A percentile compares a stretch with the other conserved stretches of the same genome.
Conservation (phyloP, 2,113 vertebrate species). For the Macquaria ambigua region DNA sequence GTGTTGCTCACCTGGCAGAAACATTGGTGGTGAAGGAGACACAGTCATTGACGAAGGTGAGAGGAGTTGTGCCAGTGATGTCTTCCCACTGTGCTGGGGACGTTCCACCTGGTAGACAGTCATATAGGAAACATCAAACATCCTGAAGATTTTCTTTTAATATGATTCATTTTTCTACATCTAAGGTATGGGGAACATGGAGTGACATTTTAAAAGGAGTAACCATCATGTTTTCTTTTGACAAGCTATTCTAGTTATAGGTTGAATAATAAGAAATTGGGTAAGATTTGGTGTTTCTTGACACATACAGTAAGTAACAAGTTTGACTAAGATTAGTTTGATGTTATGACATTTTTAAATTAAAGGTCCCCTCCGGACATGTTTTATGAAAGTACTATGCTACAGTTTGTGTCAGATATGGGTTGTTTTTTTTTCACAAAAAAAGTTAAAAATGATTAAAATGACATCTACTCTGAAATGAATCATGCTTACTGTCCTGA, state of each 20-base stretch:
- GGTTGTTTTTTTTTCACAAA: neutral
- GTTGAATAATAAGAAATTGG: neutral
- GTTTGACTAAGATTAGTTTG: neutral
- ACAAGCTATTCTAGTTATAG: neutral
- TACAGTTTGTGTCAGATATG: neutral
- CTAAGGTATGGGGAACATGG: neutral
- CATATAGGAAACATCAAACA: neutral
- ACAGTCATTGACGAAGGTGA: constrained; percentile 93
- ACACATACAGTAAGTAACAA: neutral
- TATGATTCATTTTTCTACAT: neutral
- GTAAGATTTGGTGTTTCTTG: neutral
- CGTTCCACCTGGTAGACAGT: constrained; percentile 88
- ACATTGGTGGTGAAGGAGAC: constrained; percentile 99
- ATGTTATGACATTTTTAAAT: neutral
- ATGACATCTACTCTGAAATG: neutral
- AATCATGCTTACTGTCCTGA: neutral
- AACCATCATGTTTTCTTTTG: neutral
- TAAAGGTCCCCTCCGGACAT: neutral
- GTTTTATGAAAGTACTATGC: neutral
- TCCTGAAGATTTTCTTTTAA: neutral
- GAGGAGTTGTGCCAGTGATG: constrained; percentile 97
- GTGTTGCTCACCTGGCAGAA: constrained; percentile 85
- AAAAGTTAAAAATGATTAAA: neutral
- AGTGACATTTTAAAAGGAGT: neutral
- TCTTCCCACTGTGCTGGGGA: constrained; percentile 99